Evolutionary conservation across 2,113 vertebrate species (phyloP).

Genomic region (Edolisoma coerulescens): DNA sequence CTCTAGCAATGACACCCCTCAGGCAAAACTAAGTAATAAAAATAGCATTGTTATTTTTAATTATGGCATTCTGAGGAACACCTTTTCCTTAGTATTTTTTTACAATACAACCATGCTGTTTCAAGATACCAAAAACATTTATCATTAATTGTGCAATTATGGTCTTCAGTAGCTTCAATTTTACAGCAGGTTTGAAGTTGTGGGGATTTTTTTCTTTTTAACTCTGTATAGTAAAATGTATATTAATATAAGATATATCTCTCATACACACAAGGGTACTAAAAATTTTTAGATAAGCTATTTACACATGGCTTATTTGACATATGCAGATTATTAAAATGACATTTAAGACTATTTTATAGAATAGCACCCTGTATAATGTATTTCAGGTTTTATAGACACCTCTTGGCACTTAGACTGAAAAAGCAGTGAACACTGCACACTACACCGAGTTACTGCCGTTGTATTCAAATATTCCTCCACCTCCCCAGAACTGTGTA

Average conservation of each 20-base stretch:
- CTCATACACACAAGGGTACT: not conserved
- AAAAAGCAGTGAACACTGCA: not conserved
- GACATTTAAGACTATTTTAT: not conserved
- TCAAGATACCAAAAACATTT: not conserved
- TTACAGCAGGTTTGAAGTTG: not conserved
- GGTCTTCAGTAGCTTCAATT: not conserved
- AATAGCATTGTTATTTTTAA: not conserved
- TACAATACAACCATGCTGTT: not conserved
- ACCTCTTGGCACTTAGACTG: not conserved
- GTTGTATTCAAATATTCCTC: not conserved
- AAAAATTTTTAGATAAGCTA: not conserved
- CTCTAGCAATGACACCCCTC: not conserved
- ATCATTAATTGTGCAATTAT: not conserved
- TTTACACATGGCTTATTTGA: not conserved
- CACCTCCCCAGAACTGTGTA: not conserved
- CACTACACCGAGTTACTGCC: not conserved
- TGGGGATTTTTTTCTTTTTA: not conserved
- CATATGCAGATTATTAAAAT: not conserved
- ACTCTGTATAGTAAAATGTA: not conserved
- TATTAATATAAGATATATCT: not conserved
- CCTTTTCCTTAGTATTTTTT: not conserved
- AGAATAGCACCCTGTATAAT: not conserved
- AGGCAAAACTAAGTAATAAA: not conserved
- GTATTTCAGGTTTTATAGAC: not conserved
- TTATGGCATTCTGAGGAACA: not conserved